Conservation (phyloP, 64 coral and sea anemone genomes). For the Catalaphyllia jardinei region DNA sequence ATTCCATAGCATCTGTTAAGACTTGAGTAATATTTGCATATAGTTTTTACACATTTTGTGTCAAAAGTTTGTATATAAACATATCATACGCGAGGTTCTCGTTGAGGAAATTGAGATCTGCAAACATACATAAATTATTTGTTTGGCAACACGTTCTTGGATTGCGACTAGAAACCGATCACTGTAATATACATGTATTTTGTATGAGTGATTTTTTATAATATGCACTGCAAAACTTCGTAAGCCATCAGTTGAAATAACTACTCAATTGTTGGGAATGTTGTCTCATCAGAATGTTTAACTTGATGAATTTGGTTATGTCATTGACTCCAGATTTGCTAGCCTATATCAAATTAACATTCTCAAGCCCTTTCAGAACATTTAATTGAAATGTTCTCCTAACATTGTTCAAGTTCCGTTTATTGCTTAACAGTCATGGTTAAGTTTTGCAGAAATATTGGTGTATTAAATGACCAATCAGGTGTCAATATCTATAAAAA, state of each 20-base stretch:
- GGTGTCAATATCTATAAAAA: background rate
- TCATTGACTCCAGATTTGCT: background rate
- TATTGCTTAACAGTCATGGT: background rate
- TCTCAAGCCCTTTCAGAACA: background rate
- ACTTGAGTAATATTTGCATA: conserved; percentile 12
- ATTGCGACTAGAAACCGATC: background rate
- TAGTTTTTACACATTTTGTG: conserved; percentile 18
- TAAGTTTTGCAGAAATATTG: background rate
- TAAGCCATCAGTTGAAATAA: background rate
- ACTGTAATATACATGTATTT: background rate
- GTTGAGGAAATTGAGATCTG: background rate
- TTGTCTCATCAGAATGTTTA: background rate
- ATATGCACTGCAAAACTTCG: background rate
- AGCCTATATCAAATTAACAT: background rate
- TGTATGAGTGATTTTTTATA: background rate
- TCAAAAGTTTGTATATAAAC: conserved; percentile 38
- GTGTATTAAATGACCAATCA: background rate
- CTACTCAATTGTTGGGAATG: background rate
- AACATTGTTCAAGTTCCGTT: background rate
- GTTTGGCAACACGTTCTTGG: background rate
- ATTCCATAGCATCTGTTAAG: background rate
- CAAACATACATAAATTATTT: background rate
- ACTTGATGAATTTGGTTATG: background rate
- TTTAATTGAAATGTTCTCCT: background rate
- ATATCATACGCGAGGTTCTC: conserved; percentile 1